Conservation (phyloP, 1,140 invertebrate genomes). For the Mesaphorura yosii region DNA sequence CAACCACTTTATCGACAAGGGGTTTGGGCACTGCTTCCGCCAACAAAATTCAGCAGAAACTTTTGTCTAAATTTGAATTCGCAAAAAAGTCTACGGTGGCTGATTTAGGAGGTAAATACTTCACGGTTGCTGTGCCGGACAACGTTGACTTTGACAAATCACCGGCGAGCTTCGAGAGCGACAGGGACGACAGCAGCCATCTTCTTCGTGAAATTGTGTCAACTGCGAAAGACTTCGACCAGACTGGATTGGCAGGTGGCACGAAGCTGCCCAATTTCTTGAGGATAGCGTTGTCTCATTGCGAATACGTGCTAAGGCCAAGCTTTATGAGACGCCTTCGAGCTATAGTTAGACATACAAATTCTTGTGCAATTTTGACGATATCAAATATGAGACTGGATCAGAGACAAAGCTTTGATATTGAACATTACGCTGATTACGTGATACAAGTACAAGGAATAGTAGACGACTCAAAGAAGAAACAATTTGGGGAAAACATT, state of each 20-base stretch:
- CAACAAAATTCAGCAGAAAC: too few relatives aligned
- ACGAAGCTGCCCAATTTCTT: conserved; percentile 1
- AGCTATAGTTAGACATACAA: conserved; percentile 18
- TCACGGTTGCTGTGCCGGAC: background rate
- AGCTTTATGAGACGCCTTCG: conserved; percentile 19
- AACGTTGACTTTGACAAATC: background rate
- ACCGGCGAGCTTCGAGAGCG: background rate
- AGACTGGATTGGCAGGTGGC: conserved; percentile 12
- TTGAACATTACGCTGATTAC: conserved; percentile 21
- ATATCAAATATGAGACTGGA: conserved; percentile 12
- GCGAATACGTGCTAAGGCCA: conserved; percentile 12
- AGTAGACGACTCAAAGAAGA: conserved; percentile 20
- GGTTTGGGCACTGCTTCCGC: background rate
- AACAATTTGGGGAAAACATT: conserved; percentile 21
- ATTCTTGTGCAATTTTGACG: conserved; percentile 22
- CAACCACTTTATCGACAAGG: background rate
- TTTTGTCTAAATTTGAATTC: conserved; percentile 27
- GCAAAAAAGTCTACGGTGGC: conserved; percentile 14
- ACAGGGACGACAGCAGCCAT: conserved; percentile 1
- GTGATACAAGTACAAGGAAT: conserved; percentile 23
- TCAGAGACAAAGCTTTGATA: background rate
- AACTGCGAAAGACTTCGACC: background rate
- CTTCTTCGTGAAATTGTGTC: background rate
- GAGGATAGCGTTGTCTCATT: conserved; percentile 26
- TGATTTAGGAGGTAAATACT: conserved; percentile 11